Percentiles rank a stretch among this genome's conserved stretches.
phyloP scores from a whole-genome alignment of 2,113 vertebrate species.

The Terrapene triunguis region DNA sequence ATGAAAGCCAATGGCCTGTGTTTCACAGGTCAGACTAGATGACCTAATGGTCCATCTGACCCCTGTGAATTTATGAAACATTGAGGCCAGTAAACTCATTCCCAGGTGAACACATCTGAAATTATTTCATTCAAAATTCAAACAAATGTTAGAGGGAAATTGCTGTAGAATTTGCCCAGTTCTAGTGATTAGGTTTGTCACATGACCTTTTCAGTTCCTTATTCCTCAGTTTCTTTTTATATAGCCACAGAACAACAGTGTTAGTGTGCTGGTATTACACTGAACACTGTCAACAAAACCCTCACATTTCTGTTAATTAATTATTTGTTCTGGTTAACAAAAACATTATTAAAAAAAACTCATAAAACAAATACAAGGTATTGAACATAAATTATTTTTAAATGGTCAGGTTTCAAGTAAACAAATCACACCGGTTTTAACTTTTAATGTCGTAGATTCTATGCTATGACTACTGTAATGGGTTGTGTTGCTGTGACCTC shows the following conservation, averaged over 20 bases:
- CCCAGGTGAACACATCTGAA: rapidly evolving
- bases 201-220: neutral
- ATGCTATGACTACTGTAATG: rapidly evolving
- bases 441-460: neutral
- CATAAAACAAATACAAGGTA: neutral
- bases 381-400: neutral
- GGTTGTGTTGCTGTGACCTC: conserved; percentile 48
- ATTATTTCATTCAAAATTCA: neutral
- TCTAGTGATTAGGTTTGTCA: neutral
- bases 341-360: neutral
- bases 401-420: rapidly evolving
- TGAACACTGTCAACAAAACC: neutral
- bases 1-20: neutral
- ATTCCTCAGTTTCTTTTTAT: neutral
- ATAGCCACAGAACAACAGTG: neutral
- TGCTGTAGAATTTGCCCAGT: neutral
- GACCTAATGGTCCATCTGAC: neutral
- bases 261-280: rapidly evolving
- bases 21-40: neutral
- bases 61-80: neutral
- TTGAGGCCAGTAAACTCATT: neutral
- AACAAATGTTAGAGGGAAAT: rapidly evolving
- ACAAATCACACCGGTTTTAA: neutral
- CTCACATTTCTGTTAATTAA: rapidly evolving
- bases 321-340: neutral